phyloP scores from a whole-genome alignment of 1,140 invertebrate species.

The Drosophila athabasca region DNA sequence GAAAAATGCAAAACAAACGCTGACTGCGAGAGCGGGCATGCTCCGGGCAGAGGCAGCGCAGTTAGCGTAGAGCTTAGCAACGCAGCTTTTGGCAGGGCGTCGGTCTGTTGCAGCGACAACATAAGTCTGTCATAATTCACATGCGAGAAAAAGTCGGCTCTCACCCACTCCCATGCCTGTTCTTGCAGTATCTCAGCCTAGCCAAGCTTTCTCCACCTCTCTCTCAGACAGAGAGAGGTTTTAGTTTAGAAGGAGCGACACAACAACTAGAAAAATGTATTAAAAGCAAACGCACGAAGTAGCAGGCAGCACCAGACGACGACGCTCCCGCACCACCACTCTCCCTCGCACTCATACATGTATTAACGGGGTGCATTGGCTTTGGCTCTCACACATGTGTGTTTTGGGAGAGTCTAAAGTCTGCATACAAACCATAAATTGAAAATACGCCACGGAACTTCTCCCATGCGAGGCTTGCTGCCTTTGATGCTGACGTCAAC shows the following conservation, averaged over 20 bases:
- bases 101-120: constrained; percentile 55
- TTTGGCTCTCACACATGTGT: constrained; percentile 41
- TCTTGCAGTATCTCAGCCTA: neutral
- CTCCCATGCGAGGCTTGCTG: too few relatives aligned
- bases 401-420: constrained; percentile 46
- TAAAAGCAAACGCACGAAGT: constrained; percentile 73
- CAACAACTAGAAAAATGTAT: constrained; percentile 74
- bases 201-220: neutral
- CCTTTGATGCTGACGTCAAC: constrained; percentile 51
- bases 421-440: constrained; percentile 73
- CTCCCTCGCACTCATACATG: constrained; percentile 14
- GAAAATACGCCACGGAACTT: constrained; percentile 52
- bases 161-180: constrained; percentile 7
- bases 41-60: constrained; percentile 15
- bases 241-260: constrained; percentile 65
- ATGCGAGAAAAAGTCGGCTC: constrained; percentile 47
- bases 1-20: constrained; percentile 81
- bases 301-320: constrained; percentile 24
- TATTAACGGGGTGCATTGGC: constrained; percentile 58
- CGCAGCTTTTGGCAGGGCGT: constrained; percentile 36
- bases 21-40: constrained; percentile 24
- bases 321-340: constrained; percentile 11
- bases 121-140: constrained; percentile 81
- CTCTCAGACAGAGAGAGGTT: constrained; percentile 28
- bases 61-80: constrained; percentile 17